Percentiles rank a stretch among this genome's conserved stretches.
Evolutionary conservation across 1,140 invertebrate genomes (phyloP).

Genomic region (Caenorhabditis inopinata): DNA sequence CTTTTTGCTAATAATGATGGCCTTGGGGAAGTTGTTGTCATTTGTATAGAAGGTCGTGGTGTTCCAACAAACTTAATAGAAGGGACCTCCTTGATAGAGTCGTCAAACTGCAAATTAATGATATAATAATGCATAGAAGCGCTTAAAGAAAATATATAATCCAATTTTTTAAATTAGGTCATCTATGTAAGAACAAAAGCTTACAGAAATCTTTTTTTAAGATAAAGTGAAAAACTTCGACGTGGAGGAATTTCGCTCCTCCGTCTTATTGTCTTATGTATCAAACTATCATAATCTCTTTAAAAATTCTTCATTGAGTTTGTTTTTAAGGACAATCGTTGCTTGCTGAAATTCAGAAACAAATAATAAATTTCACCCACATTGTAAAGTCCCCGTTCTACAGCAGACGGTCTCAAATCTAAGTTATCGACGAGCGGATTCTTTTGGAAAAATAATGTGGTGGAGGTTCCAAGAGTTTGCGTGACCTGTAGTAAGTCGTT

Average conservation of each 20-base stretch:
- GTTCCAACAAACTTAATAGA: neutral
- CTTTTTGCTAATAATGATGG: neutral
- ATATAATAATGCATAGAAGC: too few species aligned
- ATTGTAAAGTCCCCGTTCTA: slow-evolving; percentile 8
- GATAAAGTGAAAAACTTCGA: too few species aligned
- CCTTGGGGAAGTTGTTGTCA: neutral
- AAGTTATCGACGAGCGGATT: neutral
- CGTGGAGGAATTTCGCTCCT: too few species aligned
- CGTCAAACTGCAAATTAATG: slow-evolving; percentile 5
- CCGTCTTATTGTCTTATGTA: too few species aligned
- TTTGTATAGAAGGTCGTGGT: slow-evolving; percentile 1
- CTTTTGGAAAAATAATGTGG: slow-evolving; percentile 9
- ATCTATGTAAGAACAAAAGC: too few species aligned
- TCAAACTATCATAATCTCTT: too few species aligned
- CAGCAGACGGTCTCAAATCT: neutral
- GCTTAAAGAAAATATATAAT: too few species aligned
- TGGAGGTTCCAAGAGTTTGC: neutral
- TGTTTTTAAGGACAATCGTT: too few species aligned
- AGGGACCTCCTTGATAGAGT: neutral
- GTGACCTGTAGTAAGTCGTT: neutral
- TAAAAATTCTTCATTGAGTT: too few species aligned
- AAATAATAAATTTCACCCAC: neutral
- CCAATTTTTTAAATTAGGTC: too few species aligned
- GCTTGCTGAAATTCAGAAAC: too few species aligned
- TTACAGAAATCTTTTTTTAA: too few species aligned